Conservation (phyloP, 2,888 invertebrate species). For the Alentia gelatinosa region DNA sequence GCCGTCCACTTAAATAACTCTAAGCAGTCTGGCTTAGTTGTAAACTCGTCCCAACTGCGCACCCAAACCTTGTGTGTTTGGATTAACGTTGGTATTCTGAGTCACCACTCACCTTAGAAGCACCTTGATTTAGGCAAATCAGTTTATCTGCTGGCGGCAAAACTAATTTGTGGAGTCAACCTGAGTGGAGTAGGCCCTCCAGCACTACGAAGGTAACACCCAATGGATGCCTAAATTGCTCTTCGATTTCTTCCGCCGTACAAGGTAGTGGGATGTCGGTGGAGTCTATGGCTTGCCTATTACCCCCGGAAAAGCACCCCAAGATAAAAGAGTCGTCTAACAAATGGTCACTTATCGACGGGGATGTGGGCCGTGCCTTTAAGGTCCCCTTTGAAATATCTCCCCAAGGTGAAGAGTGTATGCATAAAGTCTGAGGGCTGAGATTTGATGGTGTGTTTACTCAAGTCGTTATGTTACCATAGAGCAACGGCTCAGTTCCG, state of each 20-base stretch:
- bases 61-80: neutral
- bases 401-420: too few species aligned
- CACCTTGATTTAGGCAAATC: constrained; percentile 31
- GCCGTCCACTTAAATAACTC: neutral
- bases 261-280: neutral
- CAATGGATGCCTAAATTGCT: constrained; percentile 31
- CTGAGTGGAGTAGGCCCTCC: constrained; percentile 22
- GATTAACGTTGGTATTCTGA: constrained; percentile 8
- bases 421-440: too few species aligned
- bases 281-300: constrained; percentile 16
- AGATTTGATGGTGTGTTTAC: too few species aligned
- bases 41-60: neutral
- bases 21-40: neutral
- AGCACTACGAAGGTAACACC: neutral
- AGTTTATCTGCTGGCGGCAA: constrained; percentile 29
- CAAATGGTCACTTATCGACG: constrained; percentile 28
- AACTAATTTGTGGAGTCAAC: constrained; percentile 43
- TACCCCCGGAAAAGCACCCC: neutral
- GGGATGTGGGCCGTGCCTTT: neutral
- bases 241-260: constrained; percentile 4
- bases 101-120: constrained; percentile 36
- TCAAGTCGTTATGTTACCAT: too few species aligned
- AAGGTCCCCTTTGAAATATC: too few species aligned
- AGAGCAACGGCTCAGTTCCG: too few species aligned
- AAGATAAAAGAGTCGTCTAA: neutral